These are phyloP conservation scores for Catocala fraxini DNA, from an alignment of 2,888 invertebrate species.

Conservation along the genomic window DNA sequence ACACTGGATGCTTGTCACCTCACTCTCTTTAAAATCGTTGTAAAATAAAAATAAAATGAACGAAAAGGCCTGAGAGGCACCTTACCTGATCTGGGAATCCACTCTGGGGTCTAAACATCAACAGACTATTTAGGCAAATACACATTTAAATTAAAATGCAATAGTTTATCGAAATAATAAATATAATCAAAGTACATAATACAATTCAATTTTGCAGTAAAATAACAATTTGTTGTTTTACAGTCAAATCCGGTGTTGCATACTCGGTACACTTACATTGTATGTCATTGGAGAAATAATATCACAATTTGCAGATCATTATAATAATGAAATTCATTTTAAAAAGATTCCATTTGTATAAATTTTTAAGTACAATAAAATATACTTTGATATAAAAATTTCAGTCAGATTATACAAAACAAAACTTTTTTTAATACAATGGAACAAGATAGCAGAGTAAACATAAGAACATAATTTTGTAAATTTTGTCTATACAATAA, in stretches of 20 bases:
- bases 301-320: constrained; percentile 70
- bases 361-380: constrained; percentile 53
- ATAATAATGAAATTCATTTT: constrained; percentile 50
- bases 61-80: no score
- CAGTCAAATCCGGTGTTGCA: constrained; percentile 56
- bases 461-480: constrained; percentile 27
- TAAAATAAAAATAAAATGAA: no score
- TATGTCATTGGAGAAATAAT: constrained; percentile 59
- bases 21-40: no score
- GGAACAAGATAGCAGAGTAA: constrained; percentile 11
- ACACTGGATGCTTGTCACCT: no score
- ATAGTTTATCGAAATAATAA: constrained; percentile 70
- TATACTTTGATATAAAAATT: constrained; percentile 52
- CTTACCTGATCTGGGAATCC: no score
- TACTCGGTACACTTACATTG: constrained; percentile 55
- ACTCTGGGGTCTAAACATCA: no score
- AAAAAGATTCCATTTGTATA: constrained; percentile 44
- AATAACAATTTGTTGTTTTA: constrained; percentile 65
- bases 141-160: constrained; percentile 38
- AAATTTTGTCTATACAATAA: constrained; percentile 28
- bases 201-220: constrained; percentile 67
- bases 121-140: no score
- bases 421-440: constrained; percentile 26
- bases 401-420: constrained; percentile 52
- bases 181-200: constrained; percentile 75